Percentiles rank a stretch among this genome's conserved stretches.
These are phyloP conservation scores for Grapholita molesta DNA, from an alignment of 1,140 invertebrate species.

Conservation along the genomic window DNA sequence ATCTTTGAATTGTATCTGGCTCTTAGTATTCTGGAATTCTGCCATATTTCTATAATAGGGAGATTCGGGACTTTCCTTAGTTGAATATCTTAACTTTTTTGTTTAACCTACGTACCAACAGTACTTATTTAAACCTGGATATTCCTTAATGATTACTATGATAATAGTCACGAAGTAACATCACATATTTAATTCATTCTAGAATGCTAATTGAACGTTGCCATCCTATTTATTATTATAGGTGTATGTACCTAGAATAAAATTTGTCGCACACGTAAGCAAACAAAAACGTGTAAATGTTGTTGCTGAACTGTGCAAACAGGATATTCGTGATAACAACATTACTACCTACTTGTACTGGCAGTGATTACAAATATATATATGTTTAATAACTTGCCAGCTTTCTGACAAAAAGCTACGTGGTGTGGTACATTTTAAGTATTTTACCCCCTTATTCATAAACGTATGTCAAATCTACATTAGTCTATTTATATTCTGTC, in stretches of 20 bases:
- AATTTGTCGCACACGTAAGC: conserved; percentile 29
- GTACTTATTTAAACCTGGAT: not conserved
- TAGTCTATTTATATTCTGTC: too few relatives aligned
- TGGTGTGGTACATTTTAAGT: too few relatives aligned
- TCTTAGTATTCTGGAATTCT: too few relatives aligned
- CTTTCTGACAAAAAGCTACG: not conserved
- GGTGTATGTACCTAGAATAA: conserved; percentile 40
- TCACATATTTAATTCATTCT: not conserved
- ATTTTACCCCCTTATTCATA: too few relatives aligned
- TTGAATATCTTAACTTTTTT: too few relatives aligned
- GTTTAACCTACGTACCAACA: too few relatives aligned
- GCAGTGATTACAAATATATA: not conserved
- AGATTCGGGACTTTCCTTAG: too few relatives aligned
- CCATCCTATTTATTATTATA: not conserved
- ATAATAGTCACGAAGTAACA: not conserved
- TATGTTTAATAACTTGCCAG: not conserved
- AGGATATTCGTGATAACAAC: conserved; percentile 3
- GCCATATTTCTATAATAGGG: too few relatives aligned
- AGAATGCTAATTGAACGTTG: not conserved
- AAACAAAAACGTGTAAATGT: conserved; percentile 18
- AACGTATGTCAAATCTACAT: too few relatives aligned
- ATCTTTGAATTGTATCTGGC: too few relatives aligned
- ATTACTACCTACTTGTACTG: not conserved
- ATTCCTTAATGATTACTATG: not conserved
- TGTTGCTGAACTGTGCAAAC: conserved; percentile 6